phyloP scores from a whole-genome alignment of 2,888 invertebrate genomes.

The Polydrusus cervinus region DNA sequence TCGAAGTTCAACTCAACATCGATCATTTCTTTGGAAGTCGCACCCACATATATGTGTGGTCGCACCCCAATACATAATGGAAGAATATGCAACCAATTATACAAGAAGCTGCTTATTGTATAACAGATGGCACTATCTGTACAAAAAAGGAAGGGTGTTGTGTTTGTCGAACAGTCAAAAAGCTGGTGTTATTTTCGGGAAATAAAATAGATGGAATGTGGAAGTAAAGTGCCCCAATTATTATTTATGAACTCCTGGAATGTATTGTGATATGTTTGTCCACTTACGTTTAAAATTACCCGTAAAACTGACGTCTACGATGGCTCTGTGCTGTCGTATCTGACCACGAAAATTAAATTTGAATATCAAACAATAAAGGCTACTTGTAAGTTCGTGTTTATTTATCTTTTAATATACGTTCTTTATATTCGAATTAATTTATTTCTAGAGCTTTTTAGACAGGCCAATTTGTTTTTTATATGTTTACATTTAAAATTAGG shows the following conservation, averaged over 20 bases:
- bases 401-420: conserved; percentile 38
- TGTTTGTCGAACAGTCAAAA: conserved; percentile 26
- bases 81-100: too few species aligned
- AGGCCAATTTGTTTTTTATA: conserved; percentile 15
- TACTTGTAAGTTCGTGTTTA: conserved; percentile 39
- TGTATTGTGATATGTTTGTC: conserved; percentile 28
- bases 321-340: conserved; percentile 22
- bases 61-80: too few species aligned
- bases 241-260: conserved; percentile 41
- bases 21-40: too few species aligned
- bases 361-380: conserved; percentile 42
- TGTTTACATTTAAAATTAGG: conserved; percentile 37
- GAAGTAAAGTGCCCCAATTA: conserved; percentile 50
- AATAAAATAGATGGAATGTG: conserved; percentile 44
- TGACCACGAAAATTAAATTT: conserved; percentile 33
- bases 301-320: conserved; percentile 30
- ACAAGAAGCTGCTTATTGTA: too few species aligned
- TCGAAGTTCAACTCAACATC: too few species aligned
- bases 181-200: conserved; percentile 43
- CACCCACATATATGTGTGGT: too few species aligned
- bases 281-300: conserved; percentile 26
- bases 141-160: conserved; percentile 48
- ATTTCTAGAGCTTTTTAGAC: conserved; percentile 30
- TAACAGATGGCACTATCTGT: conserved; percentile 19
- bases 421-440: conserved; percentile 33